Base-by-base conservation (phyloP, 2,888 invertebrate species). In the Tridacna crocea region DNA sequence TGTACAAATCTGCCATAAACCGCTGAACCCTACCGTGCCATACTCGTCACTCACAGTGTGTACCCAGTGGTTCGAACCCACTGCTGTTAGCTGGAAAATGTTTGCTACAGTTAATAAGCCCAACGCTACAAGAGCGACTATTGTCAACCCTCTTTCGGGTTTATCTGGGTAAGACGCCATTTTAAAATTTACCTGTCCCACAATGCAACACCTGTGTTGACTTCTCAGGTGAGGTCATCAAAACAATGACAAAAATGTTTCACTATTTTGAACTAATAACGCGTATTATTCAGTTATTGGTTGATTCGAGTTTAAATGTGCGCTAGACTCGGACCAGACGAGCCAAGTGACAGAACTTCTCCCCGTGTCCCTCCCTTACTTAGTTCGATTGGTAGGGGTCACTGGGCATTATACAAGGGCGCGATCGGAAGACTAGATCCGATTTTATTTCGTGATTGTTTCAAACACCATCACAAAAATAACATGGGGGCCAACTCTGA, bases 1-100 rank as follows among this genome's bases (percentile, higher is more conserved):
- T 6, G 87, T 79, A 79, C 89, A 89, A 8, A 81, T 87, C 51
- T 84, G 83, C 89, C 89, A 89, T 19, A 89, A 73, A 19, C 89
- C 89, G 36, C 77, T 83, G 68, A 83, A 89, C 46, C 87, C 87
- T 11, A 89, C 82, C 0, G 81, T 83, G 4, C 84, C 87, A 75
- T 84, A 77, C 0, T 79, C 70, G 17, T 85, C 82, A 0, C 79
- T 82, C 12, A 76, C 77, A 3, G 88, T 84, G 55, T 85, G 46
- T 22, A 84, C 87, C 89, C 89, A 89, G 66, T 88, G 87, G 55
- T 88, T 79, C 8, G 83, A 83, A 3, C 75, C 84, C n/a, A 88
- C 48, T 19, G 82, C 88, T 17, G 80, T 74, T 3, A 86, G 47
- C 24, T 88, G 84, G 61, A 87, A 83, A 13, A 89, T 76, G 24